phyloP scores from a whole-genome alignment of 37 sponge, comb jelly and placozoan genomes.

The Chondrilla cf. caribensis region DNA sequence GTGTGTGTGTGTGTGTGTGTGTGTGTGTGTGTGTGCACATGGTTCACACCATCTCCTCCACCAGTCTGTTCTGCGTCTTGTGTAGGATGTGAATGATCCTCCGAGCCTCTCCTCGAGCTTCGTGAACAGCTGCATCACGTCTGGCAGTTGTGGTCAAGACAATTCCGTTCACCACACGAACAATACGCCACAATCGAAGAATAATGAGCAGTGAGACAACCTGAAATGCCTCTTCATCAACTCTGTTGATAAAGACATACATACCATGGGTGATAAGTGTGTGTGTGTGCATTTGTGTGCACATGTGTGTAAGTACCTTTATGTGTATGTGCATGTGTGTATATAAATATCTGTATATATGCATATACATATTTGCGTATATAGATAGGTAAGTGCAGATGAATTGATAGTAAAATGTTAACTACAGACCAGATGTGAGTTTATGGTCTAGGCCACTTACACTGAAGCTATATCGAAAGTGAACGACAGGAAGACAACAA shows the following conservation, averaged over 20 bases:
- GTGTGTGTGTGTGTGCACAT: too few species aligned
- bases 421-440: too few species aligned
- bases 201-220: constrained; percentile 72
- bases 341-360: neutral
- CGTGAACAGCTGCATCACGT: constrained; percentile 34
- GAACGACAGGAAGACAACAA: constrained; percentile 82
- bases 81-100: constrained; percentile 58
- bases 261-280: too few species aligned
- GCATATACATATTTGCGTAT: neutral
- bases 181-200: constrained; percentile 90
- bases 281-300: neutral
- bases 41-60: constrained; percentile 38
- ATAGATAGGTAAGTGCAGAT: neutral
- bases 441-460: constrained; percentile 49
- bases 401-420: too few species aligned
- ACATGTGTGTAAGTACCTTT: too few species aligned
- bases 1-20: too few species aligned
- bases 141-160: constrained; percentile 53
- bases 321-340: neutral
- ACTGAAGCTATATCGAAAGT: constrained; percentile 76
- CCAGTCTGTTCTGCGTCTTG: constrained; percentile 44
- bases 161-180: constrained; percentile 88
- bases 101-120: constrained; percentile 34
- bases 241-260: constrained; percentile 40
- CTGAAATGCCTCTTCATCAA: constrained; percentile 63